Percentiles rank a stretch among this genome's conserved stretches.
phyloP scores from a whole-genome alignment of 64 coral and sea anemone species.

The Exaiptasia diaphana region DNA sequence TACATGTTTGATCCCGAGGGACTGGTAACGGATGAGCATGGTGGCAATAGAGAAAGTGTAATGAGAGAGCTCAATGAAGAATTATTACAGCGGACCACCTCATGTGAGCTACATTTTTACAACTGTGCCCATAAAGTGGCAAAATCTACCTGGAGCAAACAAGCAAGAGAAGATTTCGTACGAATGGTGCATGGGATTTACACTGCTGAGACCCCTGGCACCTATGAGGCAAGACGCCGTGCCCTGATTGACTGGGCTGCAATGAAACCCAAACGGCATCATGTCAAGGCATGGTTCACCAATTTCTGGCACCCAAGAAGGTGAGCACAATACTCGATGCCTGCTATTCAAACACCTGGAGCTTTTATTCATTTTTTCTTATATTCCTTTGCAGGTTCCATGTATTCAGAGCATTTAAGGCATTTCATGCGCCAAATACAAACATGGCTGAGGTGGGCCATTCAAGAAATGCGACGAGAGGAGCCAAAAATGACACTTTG shows the following conservation, averaged over 20 bases:
- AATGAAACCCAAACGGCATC: conserved; percentile 29
- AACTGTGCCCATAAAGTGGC: conserved; percentile 27
- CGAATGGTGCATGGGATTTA: conserved; percentile 30
- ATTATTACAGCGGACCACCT: conserved; percentile 3
- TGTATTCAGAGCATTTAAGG: conserved; percentile 33
- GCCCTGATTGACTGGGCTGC: conserved; percentile 21
- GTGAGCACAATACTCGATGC: no score
- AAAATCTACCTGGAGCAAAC: conserved; percentile 27
- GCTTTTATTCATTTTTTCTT: no score
- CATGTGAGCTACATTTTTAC: conserved; percentile 65
- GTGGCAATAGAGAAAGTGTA: conserved; percentile 47
- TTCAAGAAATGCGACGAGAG: conserved; percentile 35
- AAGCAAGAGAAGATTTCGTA: conserved; percentile 40
- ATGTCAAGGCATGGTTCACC: conserved; percentile 46
- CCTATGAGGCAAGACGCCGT: conserved; percentile 46
- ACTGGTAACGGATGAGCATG: conserved; percentile 44
- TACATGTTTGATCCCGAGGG: conserved; percentile 48
- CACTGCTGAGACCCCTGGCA: conserved; percentile 36
- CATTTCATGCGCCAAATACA: conserved; percentile 27
- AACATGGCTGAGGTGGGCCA: conserved; percentile 72
- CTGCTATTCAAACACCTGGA: no score
- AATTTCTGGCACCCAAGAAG: conserved; percentile 57
- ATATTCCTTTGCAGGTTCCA: no score
- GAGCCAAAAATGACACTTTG: conserved; percentile 38
- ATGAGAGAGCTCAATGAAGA: conserved; percentile 30